Conservation (phyloP, 2,113 vertebrate genomes). For the Pholis gunnellus region DNA sequence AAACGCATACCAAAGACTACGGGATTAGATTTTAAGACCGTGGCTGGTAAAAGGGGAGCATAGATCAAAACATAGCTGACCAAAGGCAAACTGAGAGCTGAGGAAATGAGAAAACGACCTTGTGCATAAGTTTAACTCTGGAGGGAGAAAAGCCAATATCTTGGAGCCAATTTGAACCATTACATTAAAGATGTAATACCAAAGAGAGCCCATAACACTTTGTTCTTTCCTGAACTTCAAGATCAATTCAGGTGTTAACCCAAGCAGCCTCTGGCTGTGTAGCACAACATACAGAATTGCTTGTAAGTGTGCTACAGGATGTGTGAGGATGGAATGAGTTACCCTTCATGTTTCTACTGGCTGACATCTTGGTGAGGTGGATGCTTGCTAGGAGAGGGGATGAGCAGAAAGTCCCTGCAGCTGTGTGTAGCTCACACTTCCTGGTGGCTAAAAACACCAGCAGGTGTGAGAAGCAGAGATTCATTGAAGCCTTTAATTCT, state of each 20-base stretch:
- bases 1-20: background rate
- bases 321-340: background rate
- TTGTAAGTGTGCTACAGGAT: background rate
- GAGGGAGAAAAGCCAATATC: background rate
- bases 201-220: background rate
- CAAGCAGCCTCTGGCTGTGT: background rate
- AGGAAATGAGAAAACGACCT: constrained; percentile 24
- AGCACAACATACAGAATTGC: background rate
- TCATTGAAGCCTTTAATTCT: constrained; percentile 10
- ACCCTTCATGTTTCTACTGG: background rate
- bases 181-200: background rate
- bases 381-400: background rate
- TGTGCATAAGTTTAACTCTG: constrained; percentile 24
- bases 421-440: constrained; percentile 14
- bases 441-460: constrained; percentile 13
- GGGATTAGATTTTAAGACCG: constrained; percentile 35
- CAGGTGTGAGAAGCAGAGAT: constrained; percentile 37
- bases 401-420: background rate
- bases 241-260: background rate
- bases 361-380: background rate
- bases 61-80: constrained; percentile 44
- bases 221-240: background rate
- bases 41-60: background rate
- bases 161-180: background rate
- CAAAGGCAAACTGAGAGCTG: constrained; percentile 18